Evolutionary conservation across 2,888 invertebrate species (phyloP), one percentile per base, ranked within the genome.

Genomic region (Microchrysa polita): DNA sequence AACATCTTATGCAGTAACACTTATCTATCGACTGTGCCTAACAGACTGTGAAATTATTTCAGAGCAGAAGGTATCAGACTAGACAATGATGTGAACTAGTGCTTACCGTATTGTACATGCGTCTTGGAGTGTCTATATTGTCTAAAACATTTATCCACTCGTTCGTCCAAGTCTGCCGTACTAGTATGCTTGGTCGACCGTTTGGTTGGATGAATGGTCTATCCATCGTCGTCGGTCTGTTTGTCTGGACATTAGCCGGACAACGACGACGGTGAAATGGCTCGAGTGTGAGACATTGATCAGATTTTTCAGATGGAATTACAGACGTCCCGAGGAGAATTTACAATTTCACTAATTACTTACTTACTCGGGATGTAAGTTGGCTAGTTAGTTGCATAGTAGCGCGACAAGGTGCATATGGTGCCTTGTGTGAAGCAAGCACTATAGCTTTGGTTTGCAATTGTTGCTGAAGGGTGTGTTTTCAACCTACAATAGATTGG

Each of bases 221-320:
- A n/a, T n/a, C 27, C 27, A 34, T 34, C 27, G 27, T n/a, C n/a
- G 42, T 48, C 48, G 48, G 48, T 20, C 55, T 55, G 55, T 60
- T 27, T 27, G 61, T 61, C 40, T 61, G 61, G 61, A 61, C 61
- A 2, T 34, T 61, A n/a, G 18, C 61, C 61, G 61, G 27, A n/a
- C n/a, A n/a, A n/a, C n/a, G n/a, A n/a, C n/a, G 27, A 40, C 61
- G 18, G 61, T 67, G 67, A 16, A 67, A 67, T 42, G 67, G 52
- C 67, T 67, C 69, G n/a, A 55, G 40, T 55, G 22, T 42, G 55
- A 34, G 40, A 40, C 55, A 55, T 34, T 69, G 69, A 69, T 69
- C 55, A 40, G 69, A 69, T 69, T 69, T 67, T 55, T 69, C 55
- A 69, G 69, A 69, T 69, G 55, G 69, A 69, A 69, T 69, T 69